Evolutionary conservation across 2,888 invertebrate species (phyloP).

Genomic region (Limenitis camilla): DNA sequence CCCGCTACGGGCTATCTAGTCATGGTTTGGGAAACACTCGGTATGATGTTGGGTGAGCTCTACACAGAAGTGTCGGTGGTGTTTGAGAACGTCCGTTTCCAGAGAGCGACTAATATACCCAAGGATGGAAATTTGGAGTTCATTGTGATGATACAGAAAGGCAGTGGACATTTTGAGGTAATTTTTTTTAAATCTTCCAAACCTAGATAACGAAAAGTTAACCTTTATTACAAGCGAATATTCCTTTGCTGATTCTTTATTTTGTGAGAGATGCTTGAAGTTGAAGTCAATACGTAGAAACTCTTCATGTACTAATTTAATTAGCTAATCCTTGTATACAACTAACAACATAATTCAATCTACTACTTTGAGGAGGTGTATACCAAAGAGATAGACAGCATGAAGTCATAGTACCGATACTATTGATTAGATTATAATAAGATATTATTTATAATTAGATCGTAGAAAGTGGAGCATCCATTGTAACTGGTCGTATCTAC

Average conservation of each 20-base stretch:
- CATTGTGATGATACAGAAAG: slow-evolving; percentile 81
- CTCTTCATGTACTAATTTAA: too few relatives aligned
- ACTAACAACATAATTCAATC: too few relatives aligned
- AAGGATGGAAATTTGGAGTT: slow-evolving; percentile 78
- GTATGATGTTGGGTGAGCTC: slow-evolving; percentile 79
- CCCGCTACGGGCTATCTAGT: slow-evolving; percentile 90
- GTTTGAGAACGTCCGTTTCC: slow-evolving; percentile 89
- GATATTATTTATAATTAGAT: too few relatives aligned
- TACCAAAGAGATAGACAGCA: too few relatives aligned
- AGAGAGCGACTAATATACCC: slow-evolving; percentile 86
- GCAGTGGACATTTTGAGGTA: slow-evolving; percentile 79
- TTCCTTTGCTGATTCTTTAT: too few relatives aligned
- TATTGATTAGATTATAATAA: too few relatives aligned
- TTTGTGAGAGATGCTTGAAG: too few relatives aligned
- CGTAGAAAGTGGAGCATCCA: slow-evolving; percentile 79
- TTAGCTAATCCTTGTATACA: too few relatives aligned
- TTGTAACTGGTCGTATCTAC: slow-evolving; percentile 81
- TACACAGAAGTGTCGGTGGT: slow-evolving; percentile 84
- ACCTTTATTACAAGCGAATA: too few relatives aligned
- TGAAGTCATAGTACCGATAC: too few relatives aligned
- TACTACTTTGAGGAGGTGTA: too few relatives aligned
- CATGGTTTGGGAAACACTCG: slow-evolving; percentile 85
- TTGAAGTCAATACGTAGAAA: too few relatives aligned
- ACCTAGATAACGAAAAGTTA: not conserved
- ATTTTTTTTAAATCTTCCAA: slow-evolving; percentile 8